These are phyloP conservation scores for Oopsacas minuta DNA, from an alignment of 37 sponge, comb jelly and placozoan genomes.

Conservation along the genomic window DNA sequence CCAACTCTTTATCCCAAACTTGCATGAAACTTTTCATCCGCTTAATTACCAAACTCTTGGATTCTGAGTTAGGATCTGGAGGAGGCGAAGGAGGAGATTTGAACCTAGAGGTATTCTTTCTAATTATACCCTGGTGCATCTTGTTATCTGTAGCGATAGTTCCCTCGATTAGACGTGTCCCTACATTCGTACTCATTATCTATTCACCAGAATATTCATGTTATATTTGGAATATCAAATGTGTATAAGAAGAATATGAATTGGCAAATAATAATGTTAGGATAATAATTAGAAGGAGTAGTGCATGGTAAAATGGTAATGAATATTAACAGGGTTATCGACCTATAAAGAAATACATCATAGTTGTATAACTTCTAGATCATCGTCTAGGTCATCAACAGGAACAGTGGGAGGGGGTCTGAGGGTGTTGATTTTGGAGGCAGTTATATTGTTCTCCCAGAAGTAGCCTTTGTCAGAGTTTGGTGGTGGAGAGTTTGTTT, in stretches of 20 bases:
- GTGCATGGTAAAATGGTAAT: neutral
- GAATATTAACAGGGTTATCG: neutral
- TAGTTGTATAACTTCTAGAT: conserved; percentile 5
- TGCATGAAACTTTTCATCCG: conserved; percentile 50
- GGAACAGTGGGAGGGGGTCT: neutral
- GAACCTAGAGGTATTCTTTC: conserved; percentile 40
- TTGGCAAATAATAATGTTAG: too few species aligned
- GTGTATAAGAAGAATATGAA: too few species aligned
- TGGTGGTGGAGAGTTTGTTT: neutral
- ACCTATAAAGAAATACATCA: neutral
- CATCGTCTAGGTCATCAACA: conserved; percentile 12
- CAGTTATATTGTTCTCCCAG: neutral
- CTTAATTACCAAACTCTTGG: conserved; percentile 49
- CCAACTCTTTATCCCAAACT: conserved; percentile 49
- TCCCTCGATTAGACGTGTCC: neutral
- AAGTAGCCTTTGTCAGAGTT: neutral
- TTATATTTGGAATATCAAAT: too few species aligned
- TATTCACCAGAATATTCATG: too few species aligned
- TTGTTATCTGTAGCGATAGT: conserved; percentile 69
- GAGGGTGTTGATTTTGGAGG: neutral
- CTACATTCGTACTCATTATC: neutral
- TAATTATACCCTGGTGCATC: conserved; percentile 34
- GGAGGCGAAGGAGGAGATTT: conserved; percentile 21
- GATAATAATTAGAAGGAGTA: too few species aligned
- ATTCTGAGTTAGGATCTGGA: conserved; percentile 76